Percentiles rank a stretch among this genome's conserved stretches.
phyloP scores from a whole-genome alignment of 2,797 vertebrate species.

The Heterohyrax brucei region DNA sequence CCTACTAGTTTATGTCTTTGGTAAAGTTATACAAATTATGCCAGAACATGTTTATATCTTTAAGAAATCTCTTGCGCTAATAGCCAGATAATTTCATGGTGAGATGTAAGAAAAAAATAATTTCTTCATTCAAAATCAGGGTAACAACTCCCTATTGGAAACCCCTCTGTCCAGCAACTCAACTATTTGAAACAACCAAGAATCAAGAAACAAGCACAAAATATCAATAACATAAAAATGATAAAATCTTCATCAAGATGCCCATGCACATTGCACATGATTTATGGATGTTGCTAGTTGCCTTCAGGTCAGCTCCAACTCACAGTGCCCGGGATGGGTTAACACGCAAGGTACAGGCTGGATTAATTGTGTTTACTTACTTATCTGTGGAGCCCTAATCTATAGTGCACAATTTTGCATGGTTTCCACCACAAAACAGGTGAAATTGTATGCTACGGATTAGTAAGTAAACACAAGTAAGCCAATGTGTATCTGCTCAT shows the following conservation, averaged over 20 bases:
- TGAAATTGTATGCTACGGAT: too few species aligned
- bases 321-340: too few species aligned
- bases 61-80: conserved; percentile 58
- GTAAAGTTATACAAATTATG: conserved; percentile 55
- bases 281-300: neutral
- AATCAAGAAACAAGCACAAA: conserved; percentile 6
- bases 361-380: too few species aligned
- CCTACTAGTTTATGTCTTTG: conserved; percentile 35
- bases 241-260: conserved; percentile 16
- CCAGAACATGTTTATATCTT: conserved; percentile 59
- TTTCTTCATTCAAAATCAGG: neutral
- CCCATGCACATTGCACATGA: neutral
- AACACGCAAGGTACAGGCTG: too few species aligned
- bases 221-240: neutral
- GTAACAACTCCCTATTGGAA: neutral
- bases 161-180: neutral
- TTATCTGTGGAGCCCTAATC: too few species aligned
- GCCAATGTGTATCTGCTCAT: too few species aligned
- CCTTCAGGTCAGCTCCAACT: neutral
- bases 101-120: conserved; percentile 3
- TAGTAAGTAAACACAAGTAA: too few species aligned
- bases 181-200: conserved; percentile 32
- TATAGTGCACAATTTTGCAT: too few species aligned
- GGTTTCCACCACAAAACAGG: too few species aligned
- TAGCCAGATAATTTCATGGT: neutral